Evolutionary conservation across 1,140 invertebrate genomes (phyloP), one percentile per base, ranked within the genome.

Genomic region (Phymorhynchus buccinoides): DNA sequence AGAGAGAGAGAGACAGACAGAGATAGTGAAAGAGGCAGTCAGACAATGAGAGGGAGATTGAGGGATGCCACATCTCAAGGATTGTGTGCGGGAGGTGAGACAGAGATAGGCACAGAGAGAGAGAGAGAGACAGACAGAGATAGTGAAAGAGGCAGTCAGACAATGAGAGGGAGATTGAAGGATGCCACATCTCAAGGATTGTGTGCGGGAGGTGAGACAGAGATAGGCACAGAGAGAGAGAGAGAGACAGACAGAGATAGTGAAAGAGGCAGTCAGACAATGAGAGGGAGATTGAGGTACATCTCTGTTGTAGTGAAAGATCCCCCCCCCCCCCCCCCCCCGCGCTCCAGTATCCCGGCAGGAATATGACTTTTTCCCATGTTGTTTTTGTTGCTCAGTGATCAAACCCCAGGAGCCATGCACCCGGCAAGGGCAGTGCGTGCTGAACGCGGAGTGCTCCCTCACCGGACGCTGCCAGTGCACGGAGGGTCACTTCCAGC

Each of bases 361-460:
- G 22, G 9, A 22, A 9, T 12, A 52, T 52, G 9, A 9, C 22
- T 52, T 22, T 12, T 12, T 12, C 62, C 62, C 16, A 27, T 30
- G 12, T 35, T 27, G 6, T 35, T 35, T 6, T 27, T 32, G 30
- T 32, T 37, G 37, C 62, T 27, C 81, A 83, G 81, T 42, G 62
- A 35, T 83, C 9, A 62, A 62, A 1, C 81, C 81, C 9, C 62
- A 41, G 4, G 56, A 37, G 12, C 35, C 83, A 0, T 86, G 86
- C 68, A 78, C 66, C 1, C 37, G 35, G 41, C 75, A 82, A 84
- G 86, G 86, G 18, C 78, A 84, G 79, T 86, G 86, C 35, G 48
- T 75, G 12, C 41, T 41, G 7, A 66, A 83, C n/a, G 83, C 86
- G n/a, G 86, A 86, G 52, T 86, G 86, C 77, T 52, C 75, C 12